Evolutionary conservation across 2,113 vertebrate genomes (phyloP).

Genomic region (Onychorhynchus coronatus): DNA sequence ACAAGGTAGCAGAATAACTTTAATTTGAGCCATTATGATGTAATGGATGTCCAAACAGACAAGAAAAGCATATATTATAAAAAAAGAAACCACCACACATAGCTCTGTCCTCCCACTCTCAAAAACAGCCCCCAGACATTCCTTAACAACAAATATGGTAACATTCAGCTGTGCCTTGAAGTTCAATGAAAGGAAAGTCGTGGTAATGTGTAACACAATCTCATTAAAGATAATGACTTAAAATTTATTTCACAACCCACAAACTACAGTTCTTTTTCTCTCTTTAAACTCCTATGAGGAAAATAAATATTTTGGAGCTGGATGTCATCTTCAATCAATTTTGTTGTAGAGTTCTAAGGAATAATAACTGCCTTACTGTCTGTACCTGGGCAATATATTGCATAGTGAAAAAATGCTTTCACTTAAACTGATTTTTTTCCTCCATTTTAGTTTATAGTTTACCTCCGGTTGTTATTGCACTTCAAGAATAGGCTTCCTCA

Average conservation of each 20-base stretch:
- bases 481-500: not conserved
- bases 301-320: not conserved
- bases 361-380: not conserved
- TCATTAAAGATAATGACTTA: not conserved
- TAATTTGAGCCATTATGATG: not conserved
- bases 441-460: not conserved
- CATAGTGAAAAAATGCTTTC: not conserved
- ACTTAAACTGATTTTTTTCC: not conserved
- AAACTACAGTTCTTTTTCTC: not conserved
- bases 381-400: not conserved
- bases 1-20: slow-evolving; percentile 72
- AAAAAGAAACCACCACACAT: not conserved
- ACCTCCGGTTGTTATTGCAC: not conserved
- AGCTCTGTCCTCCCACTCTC: not conserved
- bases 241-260: not conserved
- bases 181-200: not conserved
- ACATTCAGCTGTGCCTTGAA: not conserved
- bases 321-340: not conserved
- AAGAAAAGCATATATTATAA: not conserved
- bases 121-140: not conserved
- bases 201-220: not conserved
- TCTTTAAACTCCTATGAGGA: not conserved
- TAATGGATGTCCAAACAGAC: not conserved
- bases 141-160: not conserved
- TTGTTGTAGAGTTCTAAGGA: not conserved